Evolutionary conservation across 2,113 vertebrate genomes (phyloP), one percentile per base, ranked within the genome.

Genomic region (Uria lomvia): DNA sequence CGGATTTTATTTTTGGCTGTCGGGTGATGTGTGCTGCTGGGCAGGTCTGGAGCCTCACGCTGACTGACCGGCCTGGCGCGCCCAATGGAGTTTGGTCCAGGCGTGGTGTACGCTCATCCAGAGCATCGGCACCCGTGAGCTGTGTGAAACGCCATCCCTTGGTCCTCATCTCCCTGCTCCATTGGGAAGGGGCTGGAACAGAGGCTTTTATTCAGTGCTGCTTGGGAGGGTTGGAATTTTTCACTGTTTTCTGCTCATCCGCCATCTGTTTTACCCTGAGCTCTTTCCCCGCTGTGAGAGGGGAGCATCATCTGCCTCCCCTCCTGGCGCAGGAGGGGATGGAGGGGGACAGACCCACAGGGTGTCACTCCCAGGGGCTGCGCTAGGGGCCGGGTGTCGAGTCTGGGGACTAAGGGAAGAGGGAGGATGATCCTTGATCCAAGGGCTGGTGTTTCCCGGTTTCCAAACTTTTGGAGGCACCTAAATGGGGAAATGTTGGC

Each of bases 401-500:
- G 40, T 21, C 34, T 8, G 13, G 32, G 50, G 12, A 30, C 29
- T 18, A 5, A 67, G 9, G 18, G 16, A 30, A 20, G 38, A n/a
- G 30, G 19, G 29, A 68, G 6, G 13, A 50, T 3, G 0, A 45
- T 38, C 21, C 7, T 9, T 9, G 18, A 5, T 7, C 50, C 50
- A 0, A 26, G 26, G 30, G 45, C 72, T 47, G 53, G 2, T 12
- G 2, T 22, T 38, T 34, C 52, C 86, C 52, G 3, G 4, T 21
- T 70, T 9, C 47, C 67, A 32, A 4, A 9, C 5, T 8, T 27
- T 63, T 1, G 11, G 63, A 79, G 19, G 12, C 36, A 27, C 24
- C 26, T 1, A 0, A 30, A 10, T 4, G 9, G 30, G 58, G 52
- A 12, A 62, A 18, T 0, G 10, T 5, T 29, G 4, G 15, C 65